Evolutionary conservation across 2,888 invertebrate genomes (phyloP).

Genomic region (Diaprepes abbreviatus): DNA sequence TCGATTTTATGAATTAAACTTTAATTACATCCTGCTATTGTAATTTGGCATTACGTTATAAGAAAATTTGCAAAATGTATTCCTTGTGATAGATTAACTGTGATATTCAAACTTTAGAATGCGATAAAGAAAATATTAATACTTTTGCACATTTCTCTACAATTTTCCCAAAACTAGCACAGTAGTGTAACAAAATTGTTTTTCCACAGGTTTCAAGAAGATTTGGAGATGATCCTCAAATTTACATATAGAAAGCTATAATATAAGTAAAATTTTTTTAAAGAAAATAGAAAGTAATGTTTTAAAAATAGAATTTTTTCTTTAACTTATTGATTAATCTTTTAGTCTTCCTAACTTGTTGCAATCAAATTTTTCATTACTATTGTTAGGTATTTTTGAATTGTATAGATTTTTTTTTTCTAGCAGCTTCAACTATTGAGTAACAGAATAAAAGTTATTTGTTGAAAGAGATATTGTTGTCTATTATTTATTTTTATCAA

Average conservation of each 20-base stretch:
- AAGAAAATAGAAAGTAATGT: no score
- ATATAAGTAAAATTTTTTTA: slow-evolving; percentile 4
- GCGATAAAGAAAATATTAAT: no score
- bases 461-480: background rate
- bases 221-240: background rate
- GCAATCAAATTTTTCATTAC: slow-evolving; percentile 11
- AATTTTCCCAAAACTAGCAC: background rate
- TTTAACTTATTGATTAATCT: slow-evolving; percentile 9
- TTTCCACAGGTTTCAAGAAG: slow-evolving; percentile 12
- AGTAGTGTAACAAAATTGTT: slow-evolving; percentile 4
- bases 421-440: background rate
- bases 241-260: background rate
- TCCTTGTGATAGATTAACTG: background rate
- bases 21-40: no score
- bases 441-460: background rate
- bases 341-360: slow-evolving; percentile 13
- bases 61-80: slow-evolving; percentile 1
- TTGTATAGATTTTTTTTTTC: slow-evolving; percentile 1
- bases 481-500: no score
- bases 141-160: background rate
- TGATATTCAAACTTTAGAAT: no score
- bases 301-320: no score
- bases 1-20: no score
- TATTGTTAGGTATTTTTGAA: background rate
- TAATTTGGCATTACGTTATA: slow-evolving; percentile 6